These are phyloP conservation scores for Grus americana DNA, from an alignment of 2,113 vertebrate species.

Conservation along the genomic window DNA sequence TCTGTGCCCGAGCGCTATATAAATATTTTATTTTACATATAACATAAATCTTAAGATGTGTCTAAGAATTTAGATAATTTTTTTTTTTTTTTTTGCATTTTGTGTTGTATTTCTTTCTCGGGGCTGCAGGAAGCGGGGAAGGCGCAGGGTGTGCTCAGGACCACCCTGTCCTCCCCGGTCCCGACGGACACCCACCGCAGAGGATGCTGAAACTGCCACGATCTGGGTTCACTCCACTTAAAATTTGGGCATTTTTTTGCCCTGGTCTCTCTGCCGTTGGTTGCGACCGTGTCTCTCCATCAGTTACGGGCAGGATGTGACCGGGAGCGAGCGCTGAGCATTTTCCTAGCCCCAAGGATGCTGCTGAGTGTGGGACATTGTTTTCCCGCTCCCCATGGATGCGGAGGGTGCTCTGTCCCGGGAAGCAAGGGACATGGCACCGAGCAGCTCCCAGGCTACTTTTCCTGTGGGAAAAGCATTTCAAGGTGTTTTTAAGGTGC, in stretches of 20 bases:
- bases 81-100: not conserved
- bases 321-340: fast-evolving
- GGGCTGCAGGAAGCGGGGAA: not conserved
- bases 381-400: not conserved
- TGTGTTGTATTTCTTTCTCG: fast-evolving
- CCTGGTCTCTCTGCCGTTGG: not conserved
- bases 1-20: fast-evolving
- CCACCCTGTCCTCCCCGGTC: not conserved
- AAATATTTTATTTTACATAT: not conserved
- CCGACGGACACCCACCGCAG: fast-evolving
- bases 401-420: fast-evolving
- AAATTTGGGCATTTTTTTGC: not conserved
- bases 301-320: not conserved
- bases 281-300: fast-evolving
- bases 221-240: fast-evolving
- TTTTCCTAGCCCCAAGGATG: not conserved
- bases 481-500: fast-evolving
- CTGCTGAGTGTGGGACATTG: fast-evolving
- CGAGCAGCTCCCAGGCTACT: not conserved
- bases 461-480: not conserved
- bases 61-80: not conserved
- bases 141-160: not conserved
- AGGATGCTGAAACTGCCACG: fast-evolving
- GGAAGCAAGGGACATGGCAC: fast-evolving
- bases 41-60: fast-evolving